Evolutionary conservation across 2,113 vertebrate genomes (phyloP).

Genomic region (Heterochromis multidens): DNA sequence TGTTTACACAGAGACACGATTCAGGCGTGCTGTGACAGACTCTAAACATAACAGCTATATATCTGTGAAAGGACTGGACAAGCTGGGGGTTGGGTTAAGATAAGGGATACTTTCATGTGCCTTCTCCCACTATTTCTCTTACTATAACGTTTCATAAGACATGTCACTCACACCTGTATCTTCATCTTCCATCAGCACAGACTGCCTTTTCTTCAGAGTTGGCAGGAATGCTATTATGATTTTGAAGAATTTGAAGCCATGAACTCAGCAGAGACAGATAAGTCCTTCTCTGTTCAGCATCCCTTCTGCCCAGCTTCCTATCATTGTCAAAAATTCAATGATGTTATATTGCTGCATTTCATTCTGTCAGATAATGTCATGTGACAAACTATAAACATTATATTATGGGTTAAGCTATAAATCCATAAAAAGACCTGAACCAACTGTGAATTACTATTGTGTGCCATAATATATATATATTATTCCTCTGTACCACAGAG

Average conservation of each 20-base stretch:
- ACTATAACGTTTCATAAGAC: background rate
- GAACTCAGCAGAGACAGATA: background rate
- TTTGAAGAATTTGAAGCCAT: constrained; percentile 36
- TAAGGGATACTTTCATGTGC: background rate
- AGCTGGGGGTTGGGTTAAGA: background rate
- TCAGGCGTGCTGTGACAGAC: background rate
- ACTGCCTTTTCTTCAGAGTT: background rate
- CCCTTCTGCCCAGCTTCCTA: background rate
- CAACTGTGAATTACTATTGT: background rate
- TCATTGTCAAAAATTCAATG: background rate
- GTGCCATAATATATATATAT: background rate
- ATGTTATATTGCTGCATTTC: background rate
- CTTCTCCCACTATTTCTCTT: background rate
- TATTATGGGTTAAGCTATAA: background rate
- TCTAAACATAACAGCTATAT: background rate
- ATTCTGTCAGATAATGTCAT: background rate
- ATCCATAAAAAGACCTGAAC: background rate
- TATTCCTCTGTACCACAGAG: background rate
- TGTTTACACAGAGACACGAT: background rate
- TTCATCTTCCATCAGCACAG: constrained; percentile 4
- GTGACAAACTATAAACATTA: background rate
- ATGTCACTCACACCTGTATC: constrained; percentile 30
- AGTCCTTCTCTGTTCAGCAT: background rate
- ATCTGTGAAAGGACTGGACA: background rate
- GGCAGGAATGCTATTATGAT: constrained; percentile 52